Base-by-base conservation (phyloP, 2,797 vertebrate species). In the Chlorospingus semifuscus region DNA sequence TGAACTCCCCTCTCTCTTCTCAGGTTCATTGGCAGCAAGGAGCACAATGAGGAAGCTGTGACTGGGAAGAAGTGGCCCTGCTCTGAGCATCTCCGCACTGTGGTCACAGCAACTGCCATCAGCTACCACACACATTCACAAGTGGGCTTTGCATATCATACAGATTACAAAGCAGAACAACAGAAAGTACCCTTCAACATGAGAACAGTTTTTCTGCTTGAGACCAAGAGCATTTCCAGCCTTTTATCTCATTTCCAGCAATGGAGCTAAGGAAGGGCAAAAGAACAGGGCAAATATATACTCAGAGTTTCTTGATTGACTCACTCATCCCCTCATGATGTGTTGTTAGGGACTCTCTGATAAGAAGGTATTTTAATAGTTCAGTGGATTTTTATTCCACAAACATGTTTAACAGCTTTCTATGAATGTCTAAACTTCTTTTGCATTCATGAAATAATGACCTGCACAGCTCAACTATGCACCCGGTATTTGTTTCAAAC, bases 1-100 rank as follows among this genome's bases (percentile, higher is more conserved):
- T 77, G 84, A 94, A 89, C 89, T 85, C 49, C 75, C 84, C 71
- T 89, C 56, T 32, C 30, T 82, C 46, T 60, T 93, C 59, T 87
- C 76, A 87, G 46, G 71, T 82, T 85, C 53, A 64, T 49, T 50
- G 85, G 52, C 82, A 85, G n/a, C 59, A 63, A 70, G 82, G 60
- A 34, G 44, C 49, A 70, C 6, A 1, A 71, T 23, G 65, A 83
- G 50, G 80, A 78, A 90, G 57, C 64, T 68, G 65, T 71, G 88
- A 90, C 83, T 42, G 37, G 84, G 75, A 78, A 84, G 17, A 55
- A 77, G 30, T 20, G 75, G 44, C 41, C 60, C 55, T 83, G 52
- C 57, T 94, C 69, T 77, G 55, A 90, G 84, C 42, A 70, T 90
- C 77, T 81, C 68, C 39, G 29, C 60, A 19, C 34, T 66, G 37